These are phyloP conservation scores for Anthrax anthrax DNA, from an alignment of 2,888 invertebrate genomes.

Conservation along the genomic window DNA sequence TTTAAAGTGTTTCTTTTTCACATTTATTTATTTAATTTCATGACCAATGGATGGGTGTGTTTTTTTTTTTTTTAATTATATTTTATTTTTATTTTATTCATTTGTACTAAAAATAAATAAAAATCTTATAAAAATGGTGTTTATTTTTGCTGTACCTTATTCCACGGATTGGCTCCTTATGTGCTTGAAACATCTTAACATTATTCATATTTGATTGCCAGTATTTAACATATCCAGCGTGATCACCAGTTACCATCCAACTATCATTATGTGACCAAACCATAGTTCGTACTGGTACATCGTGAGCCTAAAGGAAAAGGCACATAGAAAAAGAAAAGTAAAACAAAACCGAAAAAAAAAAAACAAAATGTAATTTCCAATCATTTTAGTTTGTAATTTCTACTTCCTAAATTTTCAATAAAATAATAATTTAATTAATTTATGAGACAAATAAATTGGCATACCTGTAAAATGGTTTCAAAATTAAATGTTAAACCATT, in stretches of 20 bases:
- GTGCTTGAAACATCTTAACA: slow-evolving; percentile 99
- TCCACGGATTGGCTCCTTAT: slow-evolving; percentile 98
- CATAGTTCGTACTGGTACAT: slow-evolving; percentile 97
- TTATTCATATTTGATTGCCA: slow-evolving; percentile 99
- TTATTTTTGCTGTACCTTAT: slow-evolving; percentile 61
- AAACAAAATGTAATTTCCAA: background rate
- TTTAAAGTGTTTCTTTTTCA: no score
- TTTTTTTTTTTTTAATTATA: background rate
- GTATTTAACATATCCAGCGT: slow-evolving; percentile 97
- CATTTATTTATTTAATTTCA: no score
- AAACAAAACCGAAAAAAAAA: background rate
- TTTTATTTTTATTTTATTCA: background rate
- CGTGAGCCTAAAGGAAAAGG: slow-evolving; percentile 70
- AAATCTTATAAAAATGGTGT: slow-evolving; percentile 12
- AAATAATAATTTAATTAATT: no score
- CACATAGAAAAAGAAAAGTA: background rate
- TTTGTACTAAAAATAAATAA: slow-evolving; percentile 6
- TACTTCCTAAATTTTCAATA: no score
- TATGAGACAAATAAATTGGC: slow-evolving; percentile 11
- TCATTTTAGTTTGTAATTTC: no score
- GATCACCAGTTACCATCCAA: slow-evolving; percentile 99
- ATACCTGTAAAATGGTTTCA: slow-evolving; percentile 97
- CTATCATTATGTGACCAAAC: slow-evolving; percentile 98
- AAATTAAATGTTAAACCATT: slow-evolving; percentile 99
- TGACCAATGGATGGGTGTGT: no score